Conservation (phyloP, 2,113 vertebrate species). For the Tretioscincus oriximinensis region DNA sequence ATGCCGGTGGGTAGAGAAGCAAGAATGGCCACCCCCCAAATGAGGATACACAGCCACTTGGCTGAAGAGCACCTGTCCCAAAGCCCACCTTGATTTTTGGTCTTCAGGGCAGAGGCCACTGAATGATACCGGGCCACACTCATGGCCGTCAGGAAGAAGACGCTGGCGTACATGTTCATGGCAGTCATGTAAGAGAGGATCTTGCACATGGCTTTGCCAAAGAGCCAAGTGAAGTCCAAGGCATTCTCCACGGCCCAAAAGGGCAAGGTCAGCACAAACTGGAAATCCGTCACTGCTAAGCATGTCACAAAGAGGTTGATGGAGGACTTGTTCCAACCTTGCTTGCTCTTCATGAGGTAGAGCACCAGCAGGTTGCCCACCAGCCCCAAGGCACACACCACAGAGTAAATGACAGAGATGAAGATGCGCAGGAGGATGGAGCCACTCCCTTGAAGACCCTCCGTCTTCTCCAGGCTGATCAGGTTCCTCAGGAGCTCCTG, state of each 20-base stretch:
- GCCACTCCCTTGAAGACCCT: conserved; percentile 67
- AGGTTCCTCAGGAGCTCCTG: conserved; percentile 62
- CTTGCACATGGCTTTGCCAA: conserved; percentile 94
- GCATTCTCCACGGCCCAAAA: conserved; percentile 98
- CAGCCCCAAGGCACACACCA: conserved; percentile 91
- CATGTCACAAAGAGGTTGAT: conserved; percentile 94
- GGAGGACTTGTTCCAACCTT: conserved; percentile 90
- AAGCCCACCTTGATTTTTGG: conserved; percentile 53
- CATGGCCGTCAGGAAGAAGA: conserved; percentile 98
- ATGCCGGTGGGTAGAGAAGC: conserved; percentile 88
- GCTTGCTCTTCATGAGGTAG: conserved; percentile 90
- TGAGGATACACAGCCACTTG: conserved; percentile 75
- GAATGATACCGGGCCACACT: conserved; percentile 89
- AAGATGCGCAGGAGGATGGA: conserved; percentile 78
- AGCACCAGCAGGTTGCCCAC: conserved; percentile 91
- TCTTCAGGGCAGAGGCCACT: conserved; percentile 87
- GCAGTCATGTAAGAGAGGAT: conserved; percentile 90
- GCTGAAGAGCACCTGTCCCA: conserved; percentile 70
- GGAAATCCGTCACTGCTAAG: conserved; percentile 91
- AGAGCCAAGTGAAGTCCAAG: conserved; percentile 92
- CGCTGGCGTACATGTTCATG: conserved; percentile 97
- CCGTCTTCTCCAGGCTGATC: conserved; percentile 61
- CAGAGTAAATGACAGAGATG: conserved; percentile 87
- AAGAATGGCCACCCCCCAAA: conserved; percentile 83
- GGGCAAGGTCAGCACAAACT: conserved; percentile 92